A percentile compares a stretch with the other conserved stretches of the same genome.
Conservation (phyloP, 2,113 vertebrate genomes). For the Zosterops hypoxanthus region DNA sequence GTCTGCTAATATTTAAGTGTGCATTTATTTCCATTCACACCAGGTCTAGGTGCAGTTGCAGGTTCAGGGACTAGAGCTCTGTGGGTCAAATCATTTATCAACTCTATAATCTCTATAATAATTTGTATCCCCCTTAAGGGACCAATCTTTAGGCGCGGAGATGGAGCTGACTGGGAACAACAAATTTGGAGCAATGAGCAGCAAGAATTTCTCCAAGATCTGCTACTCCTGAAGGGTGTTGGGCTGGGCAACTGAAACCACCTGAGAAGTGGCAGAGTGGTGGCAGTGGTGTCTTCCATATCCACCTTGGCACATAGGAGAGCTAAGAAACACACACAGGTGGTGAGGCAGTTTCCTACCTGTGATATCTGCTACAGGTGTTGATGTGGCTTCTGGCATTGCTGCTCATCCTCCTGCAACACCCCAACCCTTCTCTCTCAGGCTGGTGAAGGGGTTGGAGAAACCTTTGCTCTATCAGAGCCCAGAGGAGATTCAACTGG, state of each 20-base stretch:
- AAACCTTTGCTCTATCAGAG: background rate
- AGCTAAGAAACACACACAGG: background rate
- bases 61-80: background rate
- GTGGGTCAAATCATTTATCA: fast-evolving
- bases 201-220: background rate
- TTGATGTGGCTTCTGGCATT: background rate
- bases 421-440: background rate
- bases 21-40: background rate
- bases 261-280: background rate
- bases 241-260: background rate
- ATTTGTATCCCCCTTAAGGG: background rate
- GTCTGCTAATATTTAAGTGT: background rate
- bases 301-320: background rate
- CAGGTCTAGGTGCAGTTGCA: background rate
- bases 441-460: background rate
- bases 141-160: background rate
- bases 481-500: background rate
- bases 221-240: background rate
- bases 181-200: background rate
- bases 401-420: background rate
- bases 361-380: fast-evolving
- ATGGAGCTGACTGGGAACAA: background rate
- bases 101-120: background rate
- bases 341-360: background rate
- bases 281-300: background rate